Conservation (phyloP, 1,140 invertebrate genomes). For the Anthonomus grandis region DNA sequence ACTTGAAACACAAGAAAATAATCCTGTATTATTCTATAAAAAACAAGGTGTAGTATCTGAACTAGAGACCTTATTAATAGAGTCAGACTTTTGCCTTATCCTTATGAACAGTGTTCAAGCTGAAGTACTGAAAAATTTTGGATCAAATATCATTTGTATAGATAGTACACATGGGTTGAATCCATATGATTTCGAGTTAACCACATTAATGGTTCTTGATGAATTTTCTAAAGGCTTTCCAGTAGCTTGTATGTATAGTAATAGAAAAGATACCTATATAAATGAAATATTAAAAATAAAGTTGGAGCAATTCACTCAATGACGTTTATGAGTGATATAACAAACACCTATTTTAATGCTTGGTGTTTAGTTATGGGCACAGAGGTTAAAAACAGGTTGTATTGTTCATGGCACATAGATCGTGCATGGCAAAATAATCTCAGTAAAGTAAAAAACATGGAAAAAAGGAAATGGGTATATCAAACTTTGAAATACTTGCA, state of each 20-base stretch:
- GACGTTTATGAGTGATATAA: constrained; percentile 29
- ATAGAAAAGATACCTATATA: constrained; percentile 26
- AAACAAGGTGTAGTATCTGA: background rate
- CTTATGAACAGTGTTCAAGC: constrained; percentile 29
- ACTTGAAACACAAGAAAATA: background rate
- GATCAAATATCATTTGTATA: constrained; percentile 23
- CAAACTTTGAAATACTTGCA: constrained; percentile 23
- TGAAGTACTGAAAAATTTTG: constrained; percentile 28
- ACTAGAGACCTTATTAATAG: background rate
- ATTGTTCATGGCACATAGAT: constrained; percentile 28
- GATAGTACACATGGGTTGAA: constrained; percentile 34
- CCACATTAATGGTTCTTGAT: constrained; percentile 30
- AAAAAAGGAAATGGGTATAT: constrained; percentile 27
- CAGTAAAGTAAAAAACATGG: constrained; percentile 24
- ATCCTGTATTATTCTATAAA: constrained; percentile 10
- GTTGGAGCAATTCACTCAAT: constrained; percentile 12
- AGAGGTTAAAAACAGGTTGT: constrained; percentile 4
- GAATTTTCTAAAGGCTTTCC: constrained; percentile 30
- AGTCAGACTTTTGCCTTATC: constrained; percentile 27
- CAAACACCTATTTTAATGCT: constrained; percentile 16
- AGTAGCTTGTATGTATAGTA: constrained; percentile 29
- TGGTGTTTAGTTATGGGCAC: constrained; percentile 27
- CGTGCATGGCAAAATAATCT: constrained; percentile 27
- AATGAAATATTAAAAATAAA: constrained; percentile 21
- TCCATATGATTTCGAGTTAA: constrained; percentile 34